These are phyloP conservation scores for Athene cunicularia DNA, from an alignment of 2,113 vertebrate genomes.

Conservation along the genomic window DNA sequence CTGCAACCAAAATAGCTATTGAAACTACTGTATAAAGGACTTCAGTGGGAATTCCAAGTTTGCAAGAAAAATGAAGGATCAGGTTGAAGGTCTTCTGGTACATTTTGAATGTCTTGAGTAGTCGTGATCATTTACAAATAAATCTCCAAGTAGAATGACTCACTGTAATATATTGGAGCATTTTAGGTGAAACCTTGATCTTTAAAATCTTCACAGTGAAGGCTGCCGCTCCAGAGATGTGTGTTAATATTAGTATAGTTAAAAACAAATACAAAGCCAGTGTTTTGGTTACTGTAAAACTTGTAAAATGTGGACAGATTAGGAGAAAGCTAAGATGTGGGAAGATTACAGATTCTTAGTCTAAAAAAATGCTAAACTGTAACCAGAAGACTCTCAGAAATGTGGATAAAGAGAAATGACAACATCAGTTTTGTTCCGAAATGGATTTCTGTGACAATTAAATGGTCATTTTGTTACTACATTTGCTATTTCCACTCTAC, in stretches of 20 bases:
- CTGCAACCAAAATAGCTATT: conserved; percentile 45
- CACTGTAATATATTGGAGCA: neutral
- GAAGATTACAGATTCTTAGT: neutral
- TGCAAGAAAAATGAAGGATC: conserved; percentile 10
- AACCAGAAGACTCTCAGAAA: neutral
- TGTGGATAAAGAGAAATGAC: neutral
- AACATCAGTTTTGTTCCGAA: conserved; percentile 19
- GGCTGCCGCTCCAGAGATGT: neutral
- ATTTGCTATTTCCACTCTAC: conserved; percentile 46
- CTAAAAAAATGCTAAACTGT: neutral
- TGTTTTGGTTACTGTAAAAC: neutral
- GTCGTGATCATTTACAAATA: neutral
- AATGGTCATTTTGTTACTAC: conserved; percentile 54
- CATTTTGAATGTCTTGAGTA: neutral
- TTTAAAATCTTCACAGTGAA: neutral
- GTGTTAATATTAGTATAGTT: neutral
- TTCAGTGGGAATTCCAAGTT: conserved; percentile 23
- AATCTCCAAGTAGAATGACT: neutral
- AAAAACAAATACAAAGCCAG: neutral
- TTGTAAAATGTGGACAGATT: neutral
- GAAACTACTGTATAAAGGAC: conserved; percentile 19
- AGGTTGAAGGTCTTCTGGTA: neutral
- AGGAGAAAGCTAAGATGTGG: neutral
- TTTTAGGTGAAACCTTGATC: neutral
- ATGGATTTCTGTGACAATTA: conserved; percentile 41